Evolutionary conservation across 2,113 vertebrate genomes (phyloP), one percentile per base, ranked within the genome.

Genomic region (Platanista minor): DNA sequence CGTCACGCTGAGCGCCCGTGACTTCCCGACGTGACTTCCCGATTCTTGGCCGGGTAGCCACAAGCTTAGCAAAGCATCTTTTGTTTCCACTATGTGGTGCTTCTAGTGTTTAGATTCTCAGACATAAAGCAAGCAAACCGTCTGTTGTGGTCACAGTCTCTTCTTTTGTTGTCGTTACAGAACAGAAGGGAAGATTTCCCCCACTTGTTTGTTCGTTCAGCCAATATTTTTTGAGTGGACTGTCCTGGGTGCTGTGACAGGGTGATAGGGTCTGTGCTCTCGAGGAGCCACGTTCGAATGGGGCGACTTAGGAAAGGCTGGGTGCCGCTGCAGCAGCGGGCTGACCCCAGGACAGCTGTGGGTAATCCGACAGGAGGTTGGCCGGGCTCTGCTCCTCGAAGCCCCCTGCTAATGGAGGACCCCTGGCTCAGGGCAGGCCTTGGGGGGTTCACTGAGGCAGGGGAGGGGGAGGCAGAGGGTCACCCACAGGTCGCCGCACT

Each of bases 331-430:
- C 12, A 8, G n/a, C 43, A 57, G 62, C 6, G n/a, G 54, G 78
- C 29, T 33, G 41, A 31, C 36, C 33, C 31, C 41, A 4, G 23
- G 46, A 49, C 11, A 6, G n/a, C 27, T 5, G 17, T 46, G n/a
- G 41, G 41, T 61, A 33, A 66, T 4, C 4, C 27, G 12, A 9
- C 17, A 43, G 31, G 91, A 43, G 23, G 13, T 1, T 39, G 78
- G 41, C 0, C 3, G 61, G 23, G 9, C 57, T 52, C n/a, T 39
- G 41, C 29, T 62, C 18, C 23, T 0, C 18, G 62, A 36, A 52
- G 39, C 5, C 6, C 31, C 75, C 41, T 0, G 23, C 46, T 46
- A 6, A 36, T 0, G 0, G 57, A 7, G n/a, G 2, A 12, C 52
- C n/a, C 12, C 36, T 18, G 15, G 21, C 49, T 82, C 66, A 27